Conservation (phyloP, 2,797 vertebrate species). For the Neosilurus mollespiculum region DNA sequence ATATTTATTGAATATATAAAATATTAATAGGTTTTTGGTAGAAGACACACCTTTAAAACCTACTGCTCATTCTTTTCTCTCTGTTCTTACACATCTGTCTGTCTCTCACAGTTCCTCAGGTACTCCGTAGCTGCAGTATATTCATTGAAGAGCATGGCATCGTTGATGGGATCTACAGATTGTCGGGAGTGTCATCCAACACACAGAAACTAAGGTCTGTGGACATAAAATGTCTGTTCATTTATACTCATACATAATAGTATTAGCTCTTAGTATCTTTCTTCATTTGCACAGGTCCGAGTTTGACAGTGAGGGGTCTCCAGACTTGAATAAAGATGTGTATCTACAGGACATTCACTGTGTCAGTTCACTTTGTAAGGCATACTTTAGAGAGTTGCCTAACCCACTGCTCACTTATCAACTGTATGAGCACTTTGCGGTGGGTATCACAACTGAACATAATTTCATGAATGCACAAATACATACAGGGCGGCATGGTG, state of each 20-base stretch:
- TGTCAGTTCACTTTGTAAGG: slow-evolving; percentile 91
- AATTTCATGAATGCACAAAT: background rate
- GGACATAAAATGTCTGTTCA: background rate
- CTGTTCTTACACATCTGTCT: slow-evolving; percentile 1
- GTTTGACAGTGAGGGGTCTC: slow-evolving; percentile 80
- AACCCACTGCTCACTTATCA: slow-evolving; percentile 94
- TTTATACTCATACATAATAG: background rate
- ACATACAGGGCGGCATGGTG: background rate
- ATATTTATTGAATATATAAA: no score
- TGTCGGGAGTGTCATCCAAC: slow-evolving; percentile 93
- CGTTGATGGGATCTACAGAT: slow-evolving; percentile 91
- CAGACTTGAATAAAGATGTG: slow-evolving; percentile 81
- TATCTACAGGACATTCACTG: slow-evolving; percentile 97
- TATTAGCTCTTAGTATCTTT: background rate
- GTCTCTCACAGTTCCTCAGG: slow-evolving; percentile 81
- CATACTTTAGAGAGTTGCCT: slow-evolving; percentile 93
- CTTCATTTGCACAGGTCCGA: slow-evolving; percentile 75
- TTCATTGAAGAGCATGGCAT: slow-evolving; percentile 89
- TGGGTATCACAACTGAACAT: slow-evolving; percentile 66
- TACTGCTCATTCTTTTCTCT: background rate
- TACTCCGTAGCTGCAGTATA: slow-evolving; percentile 84
- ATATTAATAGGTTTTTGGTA: no score
- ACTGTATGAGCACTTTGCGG: slow-evolving; percentile 93
- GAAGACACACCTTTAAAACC: no score
- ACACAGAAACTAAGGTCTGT: slow-evolving; percentile 85